phyloP scores from a whole-genome alignment of 1,140 invertebrate genomes.

The Zaprionus vittiger region DNA sequence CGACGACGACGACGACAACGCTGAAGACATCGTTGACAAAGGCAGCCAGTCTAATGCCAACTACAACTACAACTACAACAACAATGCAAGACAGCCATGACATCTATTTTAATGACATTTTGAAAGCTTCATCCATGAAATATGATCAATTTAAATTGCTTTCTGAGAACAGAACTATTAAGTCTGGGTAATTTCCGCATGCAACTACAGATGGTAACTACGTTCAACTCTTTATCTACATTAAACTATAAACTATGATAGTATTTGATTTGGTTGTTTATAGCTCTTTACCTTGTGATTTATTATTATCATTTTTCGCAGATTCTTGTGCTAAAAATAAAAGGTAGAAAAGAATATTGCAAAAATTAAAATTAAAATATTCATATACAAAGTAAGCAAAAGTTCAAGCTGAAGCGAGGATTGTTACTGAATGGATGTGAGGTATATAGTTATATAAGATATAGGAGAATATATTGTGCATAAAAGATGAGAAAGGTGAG shows the following conservation, averaged over 20 bases:
- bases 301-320: slow-evolving; percentile 84
- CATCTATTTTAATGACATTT: slow-evolving; percentile 79
- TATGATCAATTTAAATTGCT: slow-evolving; percentile 73
- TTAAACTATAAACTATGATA: slow-evolving; percentile 2
- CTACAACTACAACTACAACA: slow-evolving; percentile 18
- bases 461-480: background rate
- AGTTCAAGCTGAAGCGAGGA: slow-evolving; percentile 14
- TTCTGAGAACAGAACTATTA: slow-evolving; percentile 33
- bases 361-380: slow-evolving; percentile 45
- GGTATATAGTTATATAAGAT: background rate
- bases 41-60: slow-evolving; percentile 33
- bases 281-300: slow-evolving; percentile 78
- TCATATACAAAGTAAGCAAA: slow-evolving; percentile 23
- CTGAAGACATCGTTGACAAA: slow-evolving; percentile 23
- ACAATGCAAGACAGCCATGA: slow-evolving; percentile 32
- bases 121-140: slow-evolving; percentile 71
- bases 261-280: slow-evolving; percentile 2
- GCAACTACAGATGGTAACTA: slow-evolving; percentile 16
- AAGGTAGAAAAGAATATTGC: slow-evolving; percentile 61
- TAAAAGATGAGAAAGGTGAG: background rate
- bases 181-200: slow-evolving; percentile 61
- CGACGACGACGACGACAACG: background rate
- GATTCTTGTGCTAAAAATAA: slow-evolving; percentile 83
- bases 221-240: background rate
- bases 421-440: background rate